A percentile compares a stretch with the other conserved stretches of the same genome.
Evolutionary conservation across 2,113 vertebrate species (phyloP).

Genomic region (Sturnus vulgaris): DNA sequence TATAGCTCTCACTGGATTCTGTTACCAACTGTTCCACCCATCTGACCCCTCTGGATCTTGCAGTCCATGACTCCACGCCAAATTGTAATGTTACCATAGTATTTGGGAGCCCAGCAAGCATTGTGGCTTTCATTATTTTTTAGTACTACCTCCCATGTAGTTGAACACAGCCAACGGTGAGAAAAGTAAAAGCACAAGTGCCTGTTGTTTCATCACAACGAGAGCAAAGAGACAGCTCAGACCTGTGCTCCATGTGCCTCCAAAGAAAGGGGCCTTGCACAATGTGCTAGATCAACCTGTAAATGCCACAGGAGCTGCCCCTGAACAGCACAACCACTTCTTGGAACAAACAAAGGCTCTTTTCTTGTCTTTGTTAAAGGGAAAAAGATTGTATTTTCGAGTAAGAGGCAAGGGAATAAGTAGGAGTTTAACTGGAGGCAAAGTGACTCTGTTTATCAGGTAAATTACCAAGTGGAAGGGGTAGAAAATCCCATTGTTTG

Average conservation of each 20-base stretch:
- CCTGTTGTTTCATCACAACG: neutral
- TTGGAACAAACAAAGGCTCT: conserved; percentile 10
- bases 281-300: neutral
- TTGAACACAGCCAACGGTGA: neutral
- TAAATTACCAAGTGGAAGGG: neutral
- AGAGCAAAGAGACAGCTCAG: neutral
- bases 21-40: conserved; percentile 53
- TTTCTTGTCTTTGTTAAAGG: conserved; percentile 6
- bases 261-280: neutral
- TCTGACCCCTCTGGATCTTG: conserved; percentile 45
- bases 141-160: conserved; percentile 42
- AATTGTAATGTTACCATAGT: conserved; percentile 36
- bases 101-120: conserved; percentile 29
- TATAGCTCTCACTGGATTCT: conserved; percentile 33
- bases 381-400: neutral
- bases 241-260: neutral
- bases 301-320: neutral
- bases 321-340: neutral
- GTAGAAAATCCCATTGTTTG: neutral
- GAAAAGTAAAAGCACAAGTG: conserved; percentile 35
- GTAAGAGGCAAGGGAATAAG: neutral
- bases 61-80: neutral
- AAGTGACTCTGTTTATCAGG: neutral
- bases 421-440: neutral
- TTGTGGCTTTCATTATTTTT: conserved; percentile 44